Base-by-base conservation (phyloP, 2,888 invertebrate species). In the Slavum lentiscoides region DNA sequence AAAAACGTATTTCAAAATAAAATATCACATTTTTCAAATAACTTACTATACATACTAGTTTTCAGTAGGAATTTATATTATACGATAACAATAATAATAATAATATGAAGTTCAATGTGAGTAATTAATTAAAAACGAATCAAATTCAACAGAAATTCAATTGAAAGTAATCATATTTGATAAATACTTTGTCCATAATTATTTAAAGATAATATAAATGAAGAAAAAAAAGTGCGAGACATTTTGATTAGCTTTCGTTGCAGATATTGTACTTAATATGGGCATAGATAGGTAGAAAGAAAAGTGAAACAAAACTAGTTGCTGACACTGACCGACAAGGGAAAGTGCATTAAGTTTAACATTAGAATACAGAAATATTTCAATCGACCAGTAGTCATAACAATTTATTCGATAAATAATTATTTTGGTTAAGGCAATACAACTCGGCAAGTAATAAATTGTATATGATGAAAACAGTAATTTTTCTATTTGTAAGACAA, bases 171-270 rank as follows among this genome's bases (percentile, higher is more conserved):
- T 23, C 66, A 21, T 17, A 37, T 23, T 49, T 8, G 7, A 74
- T 19, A 81, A 30, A 55, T 55, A 64, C 43, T 49, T 55, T 13
- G 39, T 23, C n/a, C 23, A 66, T 55, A 55, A 13, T 75, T 66
- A 37, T 67, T 43, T 66, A 21, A 37, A 62, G 37, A 75, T 66
- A 58, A 58, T 64, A 21, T 64, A 53, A 64, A 64, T 53, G 15
- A 19, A n/a, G n/a, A n/a, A n/a, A 8, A 64, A 49, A 15, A 64
- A 62, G 64, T 30, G 64, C 13, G 53, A 74, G 49, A 53, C 53
- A 74, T 66, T 59, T 59, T 49, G 55, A 39, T 74, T 74, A 76
- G 43, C 75, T 76, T 76, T 76, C 75, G 59, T 76, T 67, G n/a
- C 21, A 43, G 4, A 66, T 19, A 6, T 39, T 58, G n/a, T 30